Evolutionary conservation across 2,888 invertebrate genomes (phyloP).

Genomic region (Boloria euphrosyne): DNA sequence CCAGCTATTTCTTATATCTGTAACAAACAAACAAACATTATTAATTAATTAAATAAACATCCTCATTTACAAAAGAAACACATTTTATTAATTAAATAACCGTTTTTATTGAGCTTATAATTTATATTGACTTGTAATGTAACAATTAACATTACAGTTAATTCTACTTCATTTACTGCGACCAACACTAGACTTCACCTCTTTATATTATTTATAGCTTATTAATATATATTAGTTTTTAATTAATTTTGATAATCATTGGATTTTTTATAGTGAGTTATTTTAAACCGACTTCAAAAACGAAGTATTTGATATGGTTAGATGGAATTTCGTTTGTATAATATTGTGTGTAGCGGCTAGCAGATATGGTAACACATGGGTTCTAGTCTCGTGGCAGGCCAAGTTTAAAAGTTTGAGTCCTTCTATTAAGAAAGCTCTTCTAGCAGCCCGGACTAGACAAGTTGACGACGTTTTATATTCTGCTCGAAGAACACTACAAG

Average conservation of each 20-base stretch:
- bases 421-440: too few species aligned
- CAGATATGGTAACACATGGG: too few species aligned
- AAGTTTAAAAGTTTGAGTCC: too few species aligned
- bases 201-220: slow-evolving; percentile 5
- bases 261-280: not conserved
- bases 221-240: not conserved
- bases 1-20: too few species aligned
- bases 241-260: not conserved
- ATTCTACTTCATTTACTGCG: slow-evolving; percentile 1
- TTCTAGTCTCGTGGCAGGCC: too few species aligned
- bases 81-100: not conserved
- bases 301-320: not conserved
- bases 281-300: not conserved
- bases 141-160: slow-evolving; percentile 11
- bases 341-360: too few species aligned
- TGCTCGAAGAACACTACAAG: too few species aligned
- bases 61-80: not conserved
- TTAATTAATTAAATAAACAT: not conserved
- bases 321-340: too few species aligned
- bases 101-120: not conserved
- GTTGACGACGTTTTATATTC: too few species aligned
- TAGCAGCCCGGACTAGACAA: too few species aligned
- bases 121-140: not conserved
- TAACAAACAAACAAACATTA: too few species aligned
- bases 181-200: not conserved